phyloP scores from a whole-genome alignment of 2,888 invertebrate species.

The Pelosia muscerda region DNA sequence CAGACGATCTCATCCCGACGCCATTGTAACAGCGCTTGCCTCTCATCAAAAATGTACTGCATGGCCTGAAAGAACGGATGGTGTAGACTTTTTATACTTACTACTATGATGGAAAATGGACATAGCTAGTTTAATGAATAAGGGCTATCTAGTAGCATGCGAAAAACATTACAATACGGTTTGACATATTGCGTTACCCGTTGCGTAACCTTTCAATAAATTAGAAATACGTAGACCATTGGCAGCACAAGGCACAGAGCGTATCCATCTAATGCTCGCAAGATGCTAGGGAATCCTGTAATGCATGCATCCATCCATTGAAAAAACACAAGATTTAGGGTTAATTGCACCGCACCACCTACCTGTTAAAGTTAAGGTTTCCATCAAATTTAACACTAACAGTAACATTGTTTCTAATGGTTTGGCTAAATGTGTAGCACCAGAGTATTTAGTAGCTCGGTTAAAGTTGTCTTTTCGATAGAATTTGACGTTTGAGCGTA shows the following conservation, averaged over 20 bases:
- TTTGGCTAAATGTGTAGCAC: no score
- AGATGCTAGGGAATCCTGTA: background rate
- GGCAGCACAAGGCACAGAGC: no score
- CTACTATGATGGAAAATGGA: background rate
- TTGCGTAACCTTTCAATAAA: background rate
- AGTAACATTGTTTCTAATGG: no score
- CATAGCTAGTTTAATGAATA: background rate
- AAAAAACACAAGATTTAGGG: no score
- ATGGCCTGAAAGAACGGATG: slow-evolving; percentile 76
- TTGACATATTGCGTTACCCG: no score
- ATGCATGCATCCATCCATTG: no score
- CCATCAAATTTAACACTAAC: no score
- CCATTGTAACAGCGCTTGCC: slow-evolving; percentile 77
- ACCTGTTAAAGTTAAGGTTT: no score
- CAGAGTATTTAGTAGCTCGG: no score
- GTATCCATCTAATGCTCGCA: background rate
- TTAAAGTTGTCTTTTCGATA: no score
- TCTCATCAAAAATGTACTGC: slow-evolving; percentile 84
- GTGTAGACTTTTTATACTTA: slow-evolving; percentile 43
- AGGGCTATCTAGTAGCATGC: background rate
- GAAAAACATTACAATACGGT: background rate
- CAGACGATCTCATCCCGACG: slow-evolving; percentile 82
- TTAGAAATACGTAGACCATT: background rate
- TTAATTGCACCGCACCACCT: no score
- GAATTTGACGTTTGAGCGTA: no score